Evolutionary conservation across 2,888 invertebrate genomes (phyloP), one percentile per base, ranked within the genome.

Genomic region (Trypoxylon attenuatum): DNA sequence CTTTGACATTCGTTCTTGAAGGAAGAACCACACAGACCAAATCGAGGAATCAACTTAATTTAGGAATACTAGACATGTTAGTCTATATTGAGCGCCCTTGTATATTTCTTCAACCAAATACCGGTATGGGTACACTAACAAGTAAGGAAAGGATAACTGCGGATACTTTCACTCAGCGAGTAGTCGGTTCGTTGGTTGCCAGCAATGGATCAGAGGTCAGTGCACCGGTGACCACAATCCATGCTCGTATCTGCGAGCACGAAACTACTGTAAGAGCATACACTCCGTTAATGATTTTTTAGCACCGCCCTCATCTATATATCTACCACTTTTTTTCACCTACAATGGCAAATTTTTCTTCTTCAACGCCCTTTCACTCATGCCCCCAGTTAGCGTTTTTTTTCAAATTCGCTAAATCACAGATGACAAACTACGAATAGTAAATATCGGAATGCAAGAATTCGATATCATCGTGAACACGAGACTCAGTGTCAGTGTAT

Each of bases 161-260:
- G 64, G 73, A 78, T 82, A 83, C 83, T 83, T 83, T 83, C 83
- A 83, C 83, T 83, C 79, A 75, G 66, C 72, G 74, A 78, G 77
- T 75, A 78, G 71, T 73, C 70, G 71, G 78, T 78, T 80, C 73
- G 74, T 73, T 73, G 73, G 52, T 76, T 73, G 77, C 73, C 76
- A 66, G 73, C 76, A 69, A 79, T 77, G 82, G 79, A 82, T 81
- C 79, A 78, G 81, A 79, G 84, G 83, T 83, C 84, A 83, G 81
- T 83, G 83, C 83, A 82, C 83, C 71, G 73, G 53, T 74, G 76
- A 76, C 76, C 76, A 76, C 76, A 60, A 71, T 73, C 71, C 76
- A 62, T 18, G 54, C 54, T 75, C 61, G 46, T 70, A 72, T 68
- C 68, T 47, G 53, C 51, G 59, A 43, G 39, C 57, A 63, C 66